Evolutionary conservation across 2,797 vertebrate genomes (phyloP).

Genomic region (Cyclura pinguis): DNA sequence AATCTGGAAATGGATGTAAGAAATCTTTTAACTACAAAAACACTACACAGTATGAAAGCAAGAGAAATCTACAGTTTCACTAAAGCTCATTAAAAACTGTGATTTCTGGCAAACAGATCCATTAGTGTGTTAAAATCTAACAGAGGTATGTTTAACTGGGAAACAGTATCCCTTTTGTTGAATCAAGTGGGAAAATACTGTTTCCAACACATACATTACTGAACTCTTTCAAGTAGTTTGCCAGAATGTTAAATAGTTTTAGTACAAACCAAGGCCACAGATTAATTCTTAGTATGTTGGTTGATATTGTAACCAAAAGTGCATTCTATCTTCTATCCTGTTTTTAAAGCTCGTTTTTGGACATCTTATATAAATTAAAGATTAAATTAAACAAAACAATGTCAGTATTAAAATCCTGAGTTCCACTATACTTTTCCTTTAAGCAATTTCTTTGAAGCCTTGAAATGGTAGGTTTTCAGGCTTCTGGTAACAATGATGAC

Average conservation of each 20-base stretch:
- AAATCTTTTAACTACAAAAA: slow-evolving; percentile 66
- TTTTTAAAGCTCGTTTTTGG: slow-evolving; percentile 57
- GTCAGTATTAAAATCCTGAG: slow-evolving; percentile 53
- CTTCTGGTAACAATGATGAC: no score
- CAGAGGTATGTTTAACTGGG: slow-evolving; percentile 72
- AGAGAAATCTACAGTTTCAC: slow-evolving; percentile 77
- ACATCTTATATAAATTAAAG: slow-evolving; percentile 62
- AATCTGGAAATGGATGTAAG: slow-evolving; percentile 18
- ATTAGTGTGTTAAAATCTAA: slow-evolving; percentile 76
- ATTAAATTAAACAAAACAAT: slow-evolving; percentile 32
- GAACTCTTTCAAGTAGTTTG: slow-evolving; percentile 79
- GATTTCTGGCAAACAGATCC: slow-evolving; percentile 79
- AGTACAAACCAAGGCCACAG: slow-evolving; percentile 73
- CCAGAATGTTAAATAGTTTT: slow-evolving; percentile 81
- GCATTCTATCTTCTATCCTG: slow-evolving; percentile 55
- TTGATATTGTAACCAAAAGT: slow-evolving; percentile 74
- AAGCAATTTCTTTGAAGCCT: no score
- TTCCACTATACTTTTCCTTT: neutral
- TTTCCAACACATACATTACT: slow-evolving; percentile 75
- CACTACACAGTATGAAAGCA: slow-evolving; percentile 75
- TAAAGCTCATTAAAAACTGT: slow-evolving; percentile 79
- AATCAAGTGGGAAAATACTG: slow-evolving; percentile 50
- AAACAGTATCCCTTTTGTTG: slow-evolving; percentile 82
- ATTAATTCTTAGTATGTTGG: slow-evolving; percentile 80
- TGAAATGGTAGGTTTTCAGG: no score